Evolutionary conservation across 2,797 vertebrate genomes (phyloP).

Genomic region (Morus bassanus): DNA sequence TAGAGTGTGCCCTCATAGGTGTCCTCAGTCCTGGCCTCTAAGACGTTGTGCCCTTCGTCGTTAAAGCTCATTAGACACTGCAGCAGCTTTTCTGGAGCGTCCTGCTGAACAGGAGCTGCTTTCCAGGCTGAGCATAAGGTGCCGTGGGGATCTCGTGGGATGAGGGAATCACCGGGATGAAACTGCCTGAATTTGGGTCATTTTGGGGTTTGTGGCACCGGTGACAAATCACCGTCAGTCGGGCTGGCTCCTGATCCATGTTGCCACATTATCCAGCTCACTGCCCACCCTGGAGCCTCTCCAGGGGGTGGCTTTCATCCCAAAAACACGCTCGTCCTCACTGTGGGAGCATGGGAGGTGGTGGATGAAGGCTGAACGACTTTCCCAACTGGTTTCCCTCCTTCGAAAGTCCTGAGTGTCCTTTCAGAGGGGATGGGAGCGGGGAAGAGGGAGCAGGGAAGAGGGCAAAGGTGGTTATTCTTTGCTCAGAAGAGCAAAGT

Average conservation of each 20-base stretch:
- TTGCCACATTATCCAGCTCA: not conserved
- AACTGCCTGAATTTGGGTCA: not conserved
- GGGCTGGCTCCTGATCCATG: not conserved
- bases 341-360: not conserved
- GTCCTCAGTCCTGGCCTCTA: not conserved
- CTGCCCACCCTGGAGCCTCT: not conserved
- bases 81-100: not conserved
- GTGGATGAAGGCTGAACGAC: not conserved
- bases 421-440: not conserved
- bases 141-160: accelerated
- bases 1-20: not conserved
- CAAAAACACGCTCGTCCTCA: accelerated
- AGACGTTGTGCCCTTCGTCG: not conserved
- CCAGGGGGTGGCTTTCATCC: not conserved
- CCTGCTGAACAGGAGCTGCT: not conserved
- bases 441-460: not conserved
- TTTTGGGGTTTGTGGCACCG: not conserved
- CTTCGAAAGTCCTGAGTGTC: not conserved
- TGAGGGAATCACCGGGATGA: not conserved
- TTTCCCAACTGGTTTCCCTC: not conserved
- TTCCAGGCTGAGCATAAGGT: not conserved
- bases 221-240: accelerated
- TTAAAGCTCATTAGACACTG: accelerated
- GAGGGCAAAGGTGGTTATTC: not conserved
- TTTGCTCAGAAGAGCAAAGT: not conserved